Percentiles rank a stretch among this genome's conserved stretches.
These are phyloP conservation scores for Vulpes ferrilata DNA, from an alignment of 2,113 vertebrate species.

Conservation along the genomic window DNA sequence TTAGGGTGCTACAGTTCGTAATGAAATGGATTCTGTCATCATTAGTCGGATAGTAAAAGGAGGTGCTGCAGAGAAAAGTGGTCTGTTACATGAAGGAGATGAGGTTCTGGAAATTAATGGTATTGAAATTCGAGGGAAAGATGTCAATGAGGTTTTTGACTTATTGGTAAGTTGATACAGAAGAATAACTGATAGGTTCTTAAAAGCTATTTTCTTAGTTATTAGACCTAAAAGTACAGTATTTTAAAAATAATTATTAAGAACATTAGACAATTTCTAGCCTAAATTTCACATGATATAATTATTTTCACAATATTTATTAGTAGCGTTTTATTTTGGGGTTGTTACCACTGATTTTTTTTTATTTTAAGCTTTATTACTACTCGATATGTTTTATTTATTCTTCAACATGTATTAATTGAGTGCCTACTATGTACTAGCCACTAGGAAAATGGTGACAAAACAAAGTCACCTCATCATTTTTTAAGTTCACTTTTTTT, in stretches of 20 bases:
- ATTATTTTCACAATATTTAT: slow-evolving; percentile 20
- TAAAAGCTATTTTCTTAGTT: background rate
- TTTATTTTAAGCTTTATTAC: slow-evolving; percentile 42
- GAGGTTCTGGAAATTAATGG: slow-evolving; percentile 98
- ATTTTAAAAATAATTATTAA: slow-evolving; percentile 39
- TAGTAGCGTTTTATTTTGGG: slow-evolving; percentile 46
- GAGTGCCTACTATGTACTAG: background rate
- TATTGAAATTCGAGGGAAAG: slow-evolving; percentile 95
- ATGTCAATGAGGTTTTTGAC: slow-evolving; percentile 97
- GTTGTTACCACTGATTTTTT: background rate
- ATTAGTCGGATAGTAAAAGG: slow-evolving; percentile 98
- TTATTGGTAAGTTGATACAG: slow-evolving; percentile 92
- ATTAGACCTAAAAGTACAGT: slow-evolving; percentile 32
- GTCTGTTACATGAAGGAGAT: slow-evolving; percentile 96
- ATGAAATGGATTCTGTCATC: slow-evolving; percentile 97
- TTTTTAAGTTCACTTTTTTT: slow-evolving; percentile 45
- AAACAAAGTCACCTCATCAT: slow-evolving; percentile 24
- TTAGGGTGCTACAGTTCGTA: slow-evolving; percentile 97
- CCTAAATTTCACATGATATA: background rate
- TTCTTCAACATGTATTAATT: slow-evolving; percentile 22
- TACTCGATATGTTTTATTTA: slow-evolving; percentile 11
- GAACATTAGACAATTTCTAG: background rate
- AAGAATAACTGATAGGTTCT: slow-evolving; percentile 25
- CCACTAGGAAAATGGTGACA: background rate
- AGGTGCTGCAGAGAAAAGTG: slow-evolving; percentile 95